Conservation (phyloP, 2,797 vertebrate species). For the Xenentodon cancila region DNA sequence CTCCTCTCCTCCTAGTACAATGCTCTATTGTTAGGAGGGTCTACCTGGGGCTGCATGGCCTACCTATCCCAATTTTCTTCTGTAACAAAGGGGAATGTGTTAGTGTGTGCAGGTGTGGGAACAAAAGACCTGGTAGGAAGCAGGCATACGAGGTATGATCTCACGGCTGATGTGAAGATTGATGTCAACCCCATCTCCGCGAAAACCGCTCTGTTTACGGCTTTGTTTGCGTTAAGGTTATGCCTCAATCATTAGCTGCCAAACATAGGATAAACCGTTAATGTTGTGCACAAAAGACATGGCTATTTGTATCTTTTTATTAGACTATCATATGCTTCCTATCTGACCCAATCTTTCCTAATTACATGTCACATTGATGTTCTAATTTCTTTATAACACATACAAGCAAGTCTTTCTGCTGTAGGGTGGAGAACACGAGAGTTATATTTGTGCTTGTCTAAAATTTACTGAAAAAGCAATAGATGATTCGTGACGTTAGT, state of each 20-base stretch:
- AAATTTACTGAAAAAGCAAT: constrained; percentile 4
- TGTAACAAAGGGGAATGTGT: constrained; percentile 49
- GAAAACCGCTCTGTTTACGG: constrained; percentile 18
- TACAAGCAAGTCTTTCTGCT: neutral
- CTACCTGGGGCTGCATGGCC: constrained; percentile 36
- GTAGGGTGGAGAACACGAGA: constrained; percentile 22
- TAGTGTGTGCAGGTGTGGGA: constrained; percentile 54
- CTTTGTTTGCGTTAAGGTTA: constrained; percentile 52
- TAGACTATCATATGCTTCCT: neutral
- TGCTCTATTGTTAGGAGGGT: constrained; percentile 64
- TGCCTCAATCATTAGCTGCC: constrained; percentile 29
- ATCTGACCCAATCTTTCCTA: neutral
- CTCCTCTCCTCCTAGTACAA: constrained; percentile 60
- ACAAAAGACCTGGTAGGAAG: constrained; percentile 56
- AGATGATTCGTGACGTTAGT: constrained; percentile 14
- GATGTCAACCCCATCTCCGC: constrained; percentile 27
- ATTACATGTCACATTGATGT: neutral
- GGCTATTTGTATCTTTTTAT: constrained; percentile 12
- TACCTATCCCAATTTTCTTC: constrained; percentile 53
- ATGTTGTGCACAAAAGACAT: constrained; percentile 25
- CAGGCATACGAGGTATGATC: constrained; percentile 42
- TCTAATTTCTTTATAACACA: constrained; percentile 1
- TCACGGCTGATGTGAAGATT: constrained; percentile 45
- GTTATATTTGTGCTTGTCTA: constrained; percentile 3
- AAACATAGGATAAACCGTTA: constrained; percentile 24